These are phyloP conservation scores for Probaryconus sp. DNA, from an alignment of 1,140 invertebrate genomes.

Conservation along the genomic window DNA sequence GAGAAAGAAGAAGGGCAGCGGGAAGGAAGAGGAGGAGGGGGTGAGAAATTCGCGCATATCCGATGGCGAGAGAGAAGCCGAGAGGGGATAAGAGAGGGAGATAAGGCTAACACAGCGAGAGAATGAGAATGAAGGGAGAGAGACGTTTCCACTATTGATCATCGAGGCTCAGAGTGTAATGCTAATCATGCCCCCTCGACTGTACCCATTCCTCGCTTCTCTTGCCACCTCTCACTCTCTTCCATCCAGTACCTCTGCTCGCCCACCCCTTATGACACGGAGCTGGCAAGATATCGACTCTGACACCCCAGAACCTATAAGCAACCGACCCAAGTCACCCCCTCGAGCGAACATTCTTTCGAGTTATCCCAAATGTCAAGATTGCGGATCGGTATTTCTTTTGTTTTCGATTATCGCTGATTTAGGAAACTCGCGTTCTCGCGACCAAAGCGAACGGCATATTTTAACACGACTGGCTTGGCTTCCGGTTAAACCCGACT, in stretches of 20 bases:
- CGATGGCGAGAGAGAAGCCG: constrained; percentile 66
- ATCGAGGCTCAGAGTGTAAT: constrained; percentile 78
- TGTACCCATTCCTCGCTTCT: constrained; percentile 65
- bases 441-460: neutral
- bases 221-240: constrained; percentile 64
- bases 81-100: constrained; percentile 67
- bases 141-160: constrained; percentile 79
- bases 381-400: constrained; percentile 53
- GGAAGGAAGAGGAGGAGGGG: constrained; percentile 59
- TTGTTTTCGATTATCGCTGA: constrained; percentile 57
- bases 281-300: constrained; percentile 76
- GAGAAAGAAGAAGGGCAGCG: constrained; percentile 44
- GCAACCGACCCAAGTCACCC: constrained; percentile 53
- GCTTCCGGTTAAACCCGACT: too few relatives aligned
- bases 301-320: constrained; percentile 67
- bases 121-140: constrained; percentile 77
- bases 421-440: constrained; percentile 19
- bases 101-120: constrained; percentile 76
- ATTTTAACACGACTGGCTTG: too few relatives aligned
- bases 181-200: constrained; percentile 77
- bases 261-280: constrained; percentile 70
- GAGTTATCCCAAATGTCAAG: constrained; percentile 60
- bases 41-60: constrained; percentile 75
- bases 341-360: constrained; percentile 59
- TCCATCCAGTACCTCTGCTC: constrained; percentile 57